Percentiles rank a stretch among this genome's conserved stretches.
Evolutionary conservation across 2,888 invertebrate genomes (phyloP).

Genomic region (Isotomurus palustris): DNA sequence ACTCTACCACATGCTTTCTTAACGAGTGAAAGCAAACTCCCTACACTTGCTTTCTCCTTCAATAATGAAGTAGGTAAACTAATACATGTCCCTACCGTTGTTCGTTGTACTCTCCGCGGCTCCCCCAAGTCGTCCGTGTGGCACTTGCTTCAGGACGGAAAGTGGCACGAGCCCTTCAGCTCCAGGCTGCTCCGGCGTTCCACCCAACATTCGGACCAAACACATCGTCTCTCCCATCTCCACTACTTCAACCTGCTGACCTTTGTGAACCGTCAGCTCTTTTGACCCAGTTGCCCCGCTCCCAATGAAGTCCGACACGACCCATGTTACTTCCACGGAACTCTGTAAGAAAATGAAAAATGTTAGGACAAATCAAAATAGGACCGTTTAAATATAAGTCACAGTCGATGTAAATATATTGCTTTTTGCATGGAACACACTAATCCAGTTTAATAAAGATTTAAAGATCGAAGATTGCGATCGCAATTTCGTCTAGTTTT

Average conservation of each 20-base stretch:
- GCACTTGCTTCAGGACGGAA: constrained; percentile 70
- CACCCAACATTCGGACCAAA: constrained; percentile 53
- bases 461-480: no score
- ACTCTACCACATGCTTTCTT: neutral
- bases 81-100: no score
- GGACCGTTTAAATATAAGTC: no score
- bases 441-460: no score
- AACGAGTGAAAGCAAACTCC: neutral
- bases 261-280: constrained; percentile 79
- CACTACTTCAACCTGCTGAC: constrained; percentile 89
- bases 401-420: no score
- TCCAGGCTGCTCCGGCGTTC: constrained; percentile 59
- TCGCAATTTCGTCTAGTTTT: no score
- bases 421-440: no score
- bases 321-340: constrained; percentile 79
- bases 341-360: no score
- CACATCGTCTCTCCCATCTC: constrained; percentile 62
- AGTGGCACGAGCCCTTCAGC: constrained; percentile 79
- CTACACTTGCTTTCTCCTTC: neutral
- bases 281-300: constrained; percentile 68
- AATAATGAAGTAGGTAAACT: no score
- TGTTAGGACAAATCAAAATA: no score
- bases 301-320: constrained; percentile 78
- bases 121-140: constrained; percentile 53
- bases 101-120: no score